Evolutionary conservation across 2,113 vertebrate species (phyloP).

Genomic region (Eudyptes chrysolophus): DNA sequence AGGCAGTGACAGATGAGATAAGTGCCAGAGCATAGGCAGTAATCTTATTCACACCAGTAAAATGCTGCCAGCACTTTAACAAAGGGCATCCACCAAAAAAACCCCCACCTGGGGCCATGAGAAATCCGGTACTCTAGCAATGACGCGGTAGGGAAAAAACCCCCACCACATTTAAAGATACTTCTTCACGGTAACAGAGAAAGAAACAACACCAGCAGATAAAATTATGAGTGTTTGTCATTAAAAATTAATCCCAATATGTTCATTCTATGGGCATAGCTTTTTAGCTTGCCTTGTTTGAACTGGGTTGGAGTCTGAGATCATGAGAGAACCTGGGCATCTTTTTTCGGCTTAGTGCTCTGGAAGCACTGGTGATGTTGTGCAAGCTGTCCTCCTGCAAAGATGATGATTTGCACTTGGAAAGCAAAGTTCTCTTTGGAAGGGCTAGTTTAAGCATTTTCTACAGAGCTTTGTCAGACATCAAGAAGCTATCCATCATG

Average conservation of each 20-base stretch:
- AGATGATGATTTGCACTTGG: neutral
- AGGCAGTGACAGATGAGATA: conserved; percentile 51
- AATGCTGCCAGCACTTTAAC: conserved; percentile 36
- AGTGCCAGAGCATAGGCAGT: conserved; percentile 41
- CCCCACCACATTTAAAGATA: neutral
- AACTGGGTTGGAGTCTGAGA: neutral
- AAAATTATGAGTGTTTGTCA: neutral
- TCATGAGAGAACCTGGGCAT: neutral
- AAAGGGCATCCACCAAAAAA: neutral
- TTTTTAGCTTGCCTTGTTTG: neutral
- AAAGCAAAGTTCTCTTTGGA: neutral
- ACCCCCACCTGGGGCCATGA: neutral
- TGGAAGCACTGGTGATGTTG: neutral
- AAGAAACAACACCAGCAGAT: neutral
- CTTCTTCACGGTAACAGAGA: neutral
- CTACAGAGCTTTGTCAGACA: neutral
- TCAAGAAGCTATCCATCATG: neutral
- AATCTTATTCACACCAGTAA: conserved; percentile 11
- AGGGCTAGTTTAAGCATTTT: conserved; percentile 18
- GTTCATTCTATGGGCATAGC: neutral
- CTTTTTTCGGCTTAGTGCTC: neutral
- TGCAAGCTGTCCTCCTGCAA: neutral
- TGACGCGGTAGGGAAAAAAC: neutral
- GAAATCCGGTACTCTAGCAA: neutral
- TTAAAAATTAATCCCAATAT: neutral